Percentiles rank a stretch among this genome's conserved stretches.
Evolutionary conservation across 2,888 invertebrate species (phyloP).

Genomic region (Dryocosmus kuriphilus): DNA sequence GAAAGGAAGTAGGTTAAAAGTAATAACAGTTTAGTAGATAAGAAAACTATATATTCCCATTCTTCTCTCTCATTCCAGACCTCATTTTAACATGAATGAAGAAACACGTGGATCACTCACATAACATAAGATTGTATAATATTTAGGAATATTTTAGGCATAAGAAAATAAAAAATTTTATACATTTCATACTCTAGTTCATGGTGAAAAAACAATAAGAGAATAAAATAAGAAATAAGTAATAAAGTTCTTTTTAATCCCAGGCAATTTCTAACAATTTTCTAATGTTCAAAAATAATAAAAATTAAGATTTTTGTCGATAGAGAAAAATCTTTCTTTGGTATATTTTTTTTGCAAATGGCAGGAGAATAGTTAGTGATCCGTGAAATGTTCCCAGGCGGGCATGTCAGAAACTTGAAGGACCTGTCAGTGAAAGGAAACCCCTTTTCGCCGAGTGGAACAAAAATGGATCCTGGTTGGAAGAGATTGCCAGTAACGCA

Average conservation of each 20-base stretch:
- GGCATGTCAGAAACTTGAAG: constrained; percentile 28
- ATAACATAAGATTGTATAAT: not conserved
- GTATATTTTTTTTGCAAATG: not conserved
- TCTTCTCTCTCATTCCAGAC: not conserved
- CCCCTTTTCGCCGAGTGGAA: constrained; percentile 33
- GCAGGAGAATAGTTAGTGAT: constrained; percentile 9
- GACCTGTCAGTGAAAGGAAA: constrained; percentile 29
- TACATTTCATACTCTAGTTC: too few species aligned
- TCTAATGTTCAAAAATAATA: too few species aligned
- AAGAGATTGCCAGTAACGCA: constrained; percentile 51
- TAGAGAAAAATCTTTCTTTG: too few species aligned
- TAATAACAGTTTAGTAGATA: not conserved
- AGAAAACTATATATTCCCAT: not conserved
- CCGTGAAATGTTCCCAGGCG: constrained; percentile 13
- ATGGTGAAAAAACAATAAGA: too few species aligned
- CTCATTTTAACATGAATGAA: not conserved
- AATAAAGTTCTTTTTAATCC: too few species aligned
- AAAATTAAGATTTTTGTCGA: too few species aligned
- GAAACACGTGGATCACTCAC: not conserved
- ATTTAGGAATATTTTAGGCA: not conserved
- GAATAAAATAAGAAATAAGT: too few species aligned
- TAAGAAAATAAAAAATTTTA: too few species aligned
- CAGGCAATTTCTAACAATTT: too few species aligned
- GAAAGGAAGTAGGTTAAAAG: constrained; percentile 13
- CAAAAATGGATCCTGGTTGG: constrained; percentile 43